Evolutionary conservation across 2,888 invertebrate genomes (phyloP).

Genomic region (Stegophylla sp.): DNA sequence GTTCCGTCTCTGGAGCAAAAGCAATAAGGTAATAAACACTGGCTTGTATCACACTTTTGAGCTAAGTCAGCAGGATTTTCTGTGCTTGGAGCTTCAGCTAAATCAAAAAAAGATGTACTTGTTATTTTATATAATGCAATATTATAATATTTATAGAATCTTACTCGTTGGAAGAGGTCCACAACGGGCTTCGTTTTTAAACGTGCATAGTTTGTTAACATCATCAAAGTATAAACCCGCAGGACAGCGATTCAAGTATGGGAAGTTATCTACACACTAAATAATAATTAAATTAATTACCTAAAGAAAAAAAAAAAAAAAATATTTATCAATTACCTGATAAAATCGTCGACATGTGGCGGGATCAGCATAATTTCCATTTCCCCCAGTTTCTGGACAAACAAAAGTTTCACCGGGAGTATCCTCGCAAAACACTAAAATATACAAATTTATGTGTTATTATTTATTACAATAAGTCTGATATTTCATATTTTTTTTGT

Average conservation of each 20-base stretch:
- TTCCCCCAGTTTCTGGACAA: slow-evolving; percentile 83
- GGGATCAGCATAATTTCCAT: slow-evolving; percentile 89
- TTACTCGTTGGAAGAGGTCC: slow-evolving; percentile 88
- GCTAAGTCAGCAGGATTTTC: slow-evolving; percentile 83
- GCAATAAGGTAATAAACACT: slow-evolving; percentile 85
- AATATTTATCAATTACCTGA: slow-evolving; percentile 71
- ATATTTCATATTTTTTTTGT: too few species aligned
- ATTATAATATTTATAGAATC: neutral
- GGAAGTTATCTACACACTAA: slow-evolving; percentile 88
- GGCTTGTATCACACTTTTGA: slow-evolving; percentile 76
- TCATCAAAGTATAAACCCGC: slow-evolving; percentile 90
- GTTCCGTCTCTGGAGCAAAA: slow-evolving; percentile 93
- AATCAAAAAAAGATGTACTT: slow-evolving; percentile 62
- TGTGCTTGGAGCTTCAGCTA: slow-evolving; percentile 82
- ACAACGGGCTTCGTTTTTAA: slow-evolving; percentile 86
- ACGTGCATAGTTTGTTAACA: slow-evolving; percentile 83
- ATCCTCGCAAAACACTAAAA: slow-evolving; percentile 37
- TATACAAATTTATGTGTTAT: too few species aligned
- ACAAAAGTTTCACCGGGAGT: slow-evolving; percentile 69
- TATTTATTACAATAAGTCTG: too few species aligned
- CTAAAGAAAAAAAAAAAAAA: neutral
- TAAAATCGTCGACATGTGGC: slow-evolving; percentile 86
- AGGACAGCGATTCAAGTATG: slow-evolving; percentile 87
- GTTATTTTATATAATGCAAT: neutral
- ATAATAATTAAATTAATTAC: slow-evolving; percentile 62